phyloP scores from a whole-genome alignment of 2,888 invertebrate genomes.

The Cheilosia urbana region DNA sequence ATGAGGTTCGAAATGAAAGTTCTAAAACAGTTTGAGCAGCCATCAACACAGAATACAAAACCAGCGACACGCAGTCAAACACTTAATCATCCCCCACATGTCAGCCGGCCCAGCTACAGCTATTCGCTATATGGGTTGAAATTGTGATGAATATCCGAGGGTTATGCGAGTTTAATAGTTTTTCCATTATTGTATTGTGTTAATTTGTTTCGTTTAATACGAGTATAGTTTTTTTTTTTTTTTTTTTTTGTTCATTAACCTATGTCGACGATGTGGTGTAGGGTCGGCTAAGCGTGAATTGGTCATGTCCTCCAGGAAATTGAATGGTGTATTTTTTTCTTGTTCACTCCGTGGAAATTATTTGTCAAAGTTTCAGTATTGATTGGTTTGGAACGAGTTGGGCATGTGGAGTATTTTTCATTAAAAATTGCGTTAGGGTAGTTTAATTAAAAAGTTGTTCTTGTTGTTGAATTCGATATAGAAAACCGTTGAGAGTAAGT shows the following conservation, averaged over 20 bases:
- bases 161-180: slow-evolving; percentile 54
- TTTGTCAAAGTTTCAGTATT: slow-evolving; percentile 33
- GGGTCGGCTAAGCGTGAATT: not conserved
- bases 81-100: slow-evolving; percentile 37
- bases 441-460: not conserved
- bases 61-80: slow-evolving; percentile 47
- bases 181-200: slow-evolving; percentile 30
- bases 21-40: slow-evolving; percentile 44
- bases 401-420: slow-evolving; percentile 8
- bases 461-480: too few relatives aligned
- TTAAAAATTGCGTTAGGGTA: not conserved
- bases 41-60: slow-evolving; percentile 13
- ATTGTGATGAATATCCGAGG: slow-evolving; percentile 2
- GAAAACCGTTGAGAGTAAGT: too few relatives aligned
- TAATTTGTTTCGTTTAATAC: slow-evolving; percentile 59
- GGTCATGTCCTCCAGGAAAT: slow-evolving; percentile 20
- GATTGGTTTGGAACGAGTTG: slow-evolving; percentile 17
- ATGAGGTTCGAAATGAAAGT: slow-evolving; percentile 16
- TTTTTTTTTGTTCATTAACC: not conserved
- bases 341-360: not conserved
- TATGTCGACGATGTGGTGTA: not conserved
- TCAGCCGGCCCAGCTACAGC: not conserved
- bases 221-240: not conserved
- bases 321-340: not conserved
- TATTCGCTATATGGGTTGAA: slow-evolving; percentile 4